These are phyloP conservation scores for Periophthalmus magnuspinnatus DNA, from an alignment of 2,797 vertebrate genomes.

Conservation along the genomic window DNA sequence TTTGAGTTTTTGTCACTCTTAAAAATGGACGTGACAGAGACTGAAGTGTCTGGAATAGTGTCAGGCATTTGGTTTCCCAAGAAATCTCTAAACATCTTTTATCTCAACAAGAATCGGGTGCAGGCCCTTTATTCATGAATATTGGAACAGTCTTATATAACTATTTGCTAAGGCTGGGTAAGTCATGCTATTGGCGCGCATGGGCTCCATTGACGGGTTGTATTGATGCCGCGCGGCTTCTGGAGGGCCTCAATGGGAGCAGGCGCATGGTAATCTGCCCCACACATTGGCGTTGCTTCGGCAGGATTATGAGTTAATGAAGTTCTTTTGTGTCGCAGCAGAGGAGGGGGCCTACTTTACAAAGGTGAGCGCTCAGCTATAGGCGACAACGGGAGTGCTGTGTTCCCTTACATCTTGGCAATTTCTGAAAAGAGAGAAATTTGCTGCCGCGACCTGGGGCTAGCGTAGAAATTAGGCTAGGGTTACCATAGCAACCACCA, in stretches of 20 bases:
- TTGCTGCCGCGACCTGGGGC: not conserved
- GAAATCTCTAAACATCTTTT: too few species aligned
- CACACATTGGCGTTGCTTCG: slow-evolving; percentile 23
- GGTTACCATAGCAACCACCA: not conserved
- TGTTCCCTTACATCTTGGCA: not conserved
- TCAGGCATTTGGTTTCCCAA: too few species aligned
- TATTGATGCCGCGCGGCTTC: slow-evolving; percentile 34
- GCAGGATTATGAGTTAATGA: slow-evolving; percentile 47
- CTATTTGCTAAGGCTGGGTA: slow-evolving; percentile 32
- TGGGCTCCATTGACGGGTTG: slow-evolving; percentile 33
- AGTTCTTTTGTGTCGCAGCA: slow-evolving; percentile 33
- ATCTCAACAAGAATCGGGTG: too few species aligned
- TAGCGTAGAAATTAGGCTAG: not conserved
- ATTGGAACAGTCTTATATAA: slow-evolving; percentile 28
- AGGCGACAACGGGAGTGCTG: not conserved
- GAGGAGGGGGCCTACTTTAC: not conserved
- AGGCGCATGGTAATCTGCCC: slow-evolving; percentile 29
- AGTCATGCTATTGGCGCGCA: slow-evolving; percentile 33
- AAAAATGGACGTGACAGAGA: too few species aligned
- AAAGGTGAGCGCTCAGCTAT: slow-evolving; percentile 3
- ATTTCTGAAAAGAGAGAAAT: not conserved
- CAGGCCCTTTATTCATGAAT: not conserved
- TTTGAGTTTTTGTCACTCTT: too few species aligned
- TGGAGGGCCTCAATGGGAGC: slow-evolving; percentile 22
- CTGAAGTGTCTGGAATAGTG: too few species aligned